A percentile compares a stretch with the other conserved stretches of the same genome.
These are phyloP conservation scores for Petrolisthes manimaculis DNA, from an alignment of 2,888 invertebrate genomes.

Conservation along the genomic window DNA sequence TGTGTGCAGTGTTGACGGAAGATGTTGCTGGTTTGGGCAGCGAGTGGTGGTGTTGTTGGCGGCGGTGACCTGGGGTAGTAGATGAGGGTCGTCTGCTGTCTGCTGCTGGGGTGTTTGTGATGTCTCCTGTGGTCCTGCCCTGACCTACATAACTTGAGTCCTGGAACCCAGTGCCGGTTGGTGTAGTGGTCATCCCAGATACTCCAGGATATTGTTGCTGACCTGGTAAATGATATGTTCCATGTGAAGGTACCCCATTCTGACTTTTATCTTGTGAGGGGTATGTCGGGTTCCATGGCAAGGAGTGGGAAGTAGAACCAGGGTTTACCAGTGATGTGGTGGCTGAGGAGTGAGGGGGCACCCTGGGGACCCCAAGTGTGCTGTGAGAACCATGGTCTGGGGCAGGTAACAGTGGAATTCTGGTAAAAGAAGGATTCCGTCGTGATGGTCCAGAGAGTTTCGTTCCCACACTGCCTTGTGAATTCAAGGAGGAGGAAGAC, in stretches of 20 bases:
- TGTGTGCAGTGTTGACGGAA: slow-evolving; percentile 21
- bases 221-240: slow-evolving; percentile 22
- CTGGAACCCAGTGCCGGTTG: background rate
- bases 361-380: slow-evolving; percentile 25
- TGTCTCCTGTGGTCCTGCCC: background rate
- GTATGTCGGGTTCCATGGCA: slow-evolving; percentile 44
- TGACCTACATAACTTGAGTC: background rate
- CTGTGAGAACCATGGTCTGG: background rate
- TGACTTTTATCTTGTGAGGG: slow-evolving; percentile 17
- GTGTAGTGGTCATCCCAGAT: background rate
- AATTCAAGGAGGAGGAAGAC: background rate
- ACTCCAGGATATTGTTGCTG: slow-evolving; percentile 25
- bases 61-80: background rate
- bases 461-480: slow-evolving; percentile 14
- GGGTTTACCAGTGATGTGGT: slow-evolving; percentile 37
- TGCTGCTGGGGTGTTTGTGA: background rate
- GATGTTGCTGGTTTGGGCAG: background rate
- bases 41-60: background rate
- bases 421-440: slow-evolving; percentile 17
- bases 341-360: slow-evolving; percentile 30
- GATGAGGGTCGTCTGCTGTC: background rate
- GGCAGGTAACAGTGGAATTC: slow-evolving; percentile 16
- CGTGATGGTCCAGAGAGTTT: slow-evolving; percentile 17
- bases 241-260: background rate
- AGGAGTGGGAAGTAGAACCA: slow-evolving; percentile 18